phyloP scores from a whole-genome alignment of 2,113 vertebrate genomes.

The Glaucidium brasilianum region DNA sequence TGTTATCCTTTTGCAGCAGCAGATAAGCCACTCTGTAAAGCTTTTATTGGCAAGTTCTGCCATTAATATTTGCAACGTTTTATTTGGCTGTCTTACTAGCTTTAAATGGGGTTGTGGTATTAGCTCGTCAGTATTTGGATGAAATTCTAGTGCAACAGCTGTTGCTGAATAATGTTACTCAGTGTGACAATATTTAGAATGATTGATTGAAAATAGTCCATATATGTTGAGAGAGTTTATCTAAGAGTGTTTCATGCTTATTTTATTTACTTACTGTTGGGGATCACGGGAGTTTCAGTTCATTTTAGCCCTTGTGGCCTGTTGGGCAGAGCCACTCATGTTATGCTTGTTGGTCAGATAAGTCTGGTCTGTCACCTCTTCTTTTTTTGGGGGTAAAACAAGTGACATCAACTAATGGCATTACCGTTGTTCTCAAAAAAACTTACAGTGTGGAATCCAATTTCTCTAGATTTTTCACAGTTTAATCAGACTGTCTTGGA shows the following conservation, averaged over 20 bases:
- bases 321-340: background rate
- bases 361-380: background rate
- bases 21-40: background rate
- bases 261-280: background rate
- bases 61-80: background rate
- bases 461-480: background rate
- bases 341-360: background rate
- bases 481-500: background rate
- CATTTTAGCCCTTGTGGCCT: background rate
- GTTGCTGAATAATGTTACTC: slow-evolving; percentile 2
- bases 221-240: background rate
- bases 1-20: background rate
- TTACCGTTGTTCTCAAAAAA: background rate
- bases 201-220: background rate
- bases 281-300: background rate
- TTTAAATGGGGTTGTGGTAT: background rate
- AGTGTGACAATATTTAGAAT: background rate
- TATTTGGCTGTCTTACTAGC: background rate
- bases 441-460: background rate
- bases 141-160: background rate
- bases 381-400: background rate
- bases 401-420: background rate
- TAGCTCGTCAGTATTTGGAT: background rate
- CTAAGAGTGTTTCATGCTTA: background rate
- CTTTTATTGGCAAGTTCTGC: background rate